These are phyloP conservation scores for Mus pahari DNA, from an alignment of 2,113 vertebrate species.

Conservation along the genomic window DNA sequence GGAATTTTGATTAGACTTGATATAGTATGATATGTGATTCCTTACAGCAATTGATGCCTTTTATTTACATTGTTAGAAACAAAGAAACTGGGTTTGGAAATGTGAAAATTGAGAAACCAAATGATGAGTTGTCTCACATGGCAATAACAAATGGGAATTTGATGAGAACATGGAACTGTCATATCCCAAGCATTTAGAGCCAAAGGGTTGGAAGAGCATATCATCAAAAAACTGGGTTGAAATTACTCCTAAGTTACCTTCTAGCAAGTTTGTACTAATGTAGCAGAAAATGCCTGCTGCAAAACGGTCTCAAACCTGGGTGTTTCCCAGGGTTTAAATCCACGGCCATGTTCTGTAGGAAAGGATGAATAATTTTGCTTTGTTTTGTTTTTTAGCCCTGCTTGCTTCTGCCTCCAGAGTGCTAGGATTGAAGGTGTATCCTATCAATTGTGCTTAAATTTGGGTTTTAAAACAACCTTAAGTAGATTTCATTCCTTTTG, in stretches of 20 bases:
- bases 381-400: not conserved
- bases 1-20: not conserved
- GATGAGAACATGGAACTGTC: not conserved
- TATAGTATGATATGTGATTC: not conserved
- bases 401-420: not conserved
- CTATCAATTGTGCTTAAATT: not conserved
- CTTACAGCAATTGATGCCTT: not conserved
- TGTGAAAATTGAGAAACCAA: not conserved
- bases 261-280: not conserved
- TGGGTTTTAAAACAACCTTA: not conserved
- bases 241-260: not conserved
- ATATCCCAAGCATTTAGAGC: not conserved
- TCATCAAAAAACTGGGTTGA: not conserved
- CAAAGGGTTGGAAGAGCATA: not conserved
- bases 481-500: not conserved
- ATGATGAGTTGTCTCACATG: not conserved
- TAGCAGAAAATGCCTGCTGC: not conserved
- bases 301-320: not conserved
- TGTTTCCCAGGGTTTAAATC: not conserved
- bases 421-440: not conserved
- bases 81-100: not conserved
- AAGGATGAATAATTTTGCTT: not conserved
- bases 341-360: not conserved
- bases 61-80: not conserved
- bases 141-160: not conserved